Percentiles rank a stretch among this genome's conserved stretches.
phyloP scores from a whole-genome alignment of 2,797 vertebrate genomes.

The Tauraco hartlaubi region DNA sequence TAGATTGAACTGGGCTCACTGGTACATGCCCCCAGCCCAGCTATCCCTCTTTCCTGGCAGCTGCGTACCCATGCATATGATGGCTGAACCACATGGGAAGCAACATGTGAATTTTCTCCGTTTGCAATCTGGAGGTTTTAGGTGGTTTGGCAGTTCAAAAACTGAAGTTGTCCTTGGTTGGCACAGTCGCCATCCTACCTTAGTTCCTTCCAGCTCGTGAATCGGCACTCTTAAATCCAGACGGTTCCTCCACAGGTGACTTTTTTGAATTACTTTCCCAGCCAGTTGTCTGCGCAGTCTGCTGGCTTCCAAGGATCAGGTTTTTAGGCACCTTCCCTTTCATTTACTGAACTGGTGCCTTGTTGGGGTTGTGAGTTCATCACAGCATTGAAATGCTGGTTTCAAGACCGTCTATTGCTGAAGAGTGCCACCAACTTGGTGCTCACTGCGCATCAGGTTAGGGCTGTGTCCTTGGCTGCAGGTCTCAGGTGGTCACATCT shows the following conservation, averaged over 20 bases:
- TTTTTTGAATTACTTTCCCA: background rate
- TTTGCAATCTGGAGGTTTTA: background rate
- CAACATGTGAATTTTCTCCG: background rate
- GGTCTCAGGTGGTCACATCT: background rate
- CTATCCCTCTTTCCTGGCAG: background rate
- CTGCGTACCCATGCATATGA: accelerated
- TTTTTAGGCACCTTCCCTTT: background rate
- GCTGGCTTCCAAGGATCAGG: background rate
- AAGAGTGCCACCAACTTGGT: accelerated
- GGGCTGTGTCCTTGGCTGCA: background rate
- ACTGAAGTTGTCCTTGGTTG: background rate
- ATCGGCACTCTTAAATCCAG: background rate
- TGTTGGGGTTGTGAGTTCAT: background rate
- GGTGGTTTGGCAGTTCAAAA: background rate
- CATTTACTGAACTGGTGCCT: background rate
- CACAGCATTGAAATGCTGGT: background rate
- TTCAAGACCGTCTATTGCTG: background rate
- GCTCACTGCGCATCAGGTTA: accelerated
- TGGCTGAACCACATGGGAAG: background rate
- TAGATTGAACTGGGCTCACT: background rate
- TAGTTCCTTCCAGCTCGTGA: background rate
- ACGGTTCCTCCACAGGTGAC: background rate
- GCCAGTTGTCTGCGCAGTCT: background rate
- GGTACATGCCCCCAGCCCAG: background rate
- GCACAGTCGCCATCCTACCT: background rate